These are phyloP conservation scores for Cremastinae sp. DNA, from an alignment of 2,888 invertebrate genomes.

Conservation along the genomic window DNA sequence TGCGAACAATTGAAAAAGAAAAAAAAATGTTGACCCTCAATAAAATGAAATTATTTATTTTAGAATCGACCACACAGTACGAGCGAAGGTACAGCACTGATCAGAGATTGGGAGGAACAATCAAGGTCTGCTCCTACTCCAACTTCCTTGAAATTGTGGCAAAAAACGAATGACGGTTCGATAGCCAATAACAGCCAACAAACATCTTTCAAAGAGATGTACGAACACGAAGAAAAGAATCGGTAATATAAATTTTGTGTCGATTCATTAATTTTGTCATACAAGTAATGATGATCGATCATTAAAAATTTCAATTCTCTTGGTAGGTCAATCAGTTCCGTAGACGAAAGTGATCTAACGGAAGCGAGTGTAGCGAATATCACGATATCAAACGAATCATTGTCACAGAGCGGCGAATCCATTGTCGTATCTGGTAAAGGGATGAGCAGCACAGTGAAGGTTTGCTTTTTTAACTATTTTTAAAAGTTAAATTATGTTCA, in stretches of 20 bases:
- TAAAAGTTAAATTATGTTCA: neutral
- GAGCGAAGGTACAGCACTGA: constrained; percentile 82
- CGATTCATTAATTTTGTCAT: constrained; percentile 3
- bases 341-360: constrained; percentile 69
- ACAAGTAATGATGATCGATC: neutral
- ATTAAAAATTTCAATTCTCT: neutral
- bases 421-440: constrained; percentile 78
- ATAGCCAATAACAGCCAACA: constrained; percentile 67
- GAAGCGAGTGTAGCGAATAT: constrained; percentile 77
- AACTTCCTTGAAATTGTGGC: constrained; percentile 83
- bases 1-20: neutral
- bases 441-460: constrained; percentile 78
- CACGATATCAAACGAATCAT: constrained; percentile 78
- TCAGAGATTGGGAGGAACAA: constrained; percentile 86
- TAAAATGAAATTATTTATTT: constrained; percentile 28
- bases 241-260: constrained; percentile 64
- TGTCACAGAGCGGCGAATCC: constrained; percentile 77
- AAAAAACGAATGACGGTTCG: constrained; percentile 69
- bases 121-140: constrained; percentile 88
- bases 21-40: neutral
- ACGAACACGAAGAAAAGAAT: constrained; percentile 72
- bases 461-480: constrained; percentile 48
- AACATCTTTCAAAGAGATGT: constrained; percentile 74
- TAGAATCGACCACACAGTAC: constrained; percentile 82
- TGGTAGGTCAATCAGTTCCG: constrained; percentile 71